phyloP scores from a whole-genome alignment of 2,113 vertebrate genomes.

The Chaenocephalus aceratus region DNA sequence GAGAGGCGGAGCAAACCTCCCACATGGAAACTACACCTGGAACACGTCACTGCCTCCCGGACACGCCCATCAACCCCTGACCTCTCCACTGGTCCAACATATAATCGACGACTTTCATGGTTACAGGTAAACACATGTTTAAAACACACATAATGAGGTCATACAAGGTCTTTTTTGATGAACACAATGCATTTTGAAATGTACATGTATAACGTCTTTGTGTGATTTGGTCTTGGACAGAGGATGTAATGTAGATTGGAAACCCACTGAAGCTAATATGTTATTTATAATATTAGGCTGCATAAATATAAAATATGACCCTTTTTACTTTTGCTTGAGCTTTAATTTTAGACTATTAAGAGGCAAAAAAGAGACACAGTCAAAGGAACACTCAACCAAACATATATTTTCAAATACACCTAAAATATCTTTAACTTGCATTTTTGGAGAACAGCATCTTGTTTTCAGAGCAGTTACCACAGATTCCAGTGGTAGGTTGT shows the following conservation, averaged over 20 bases:
- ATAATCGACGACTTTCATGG: constrained; percentile 85
- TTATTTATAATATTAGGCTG: too few relatives aligned
- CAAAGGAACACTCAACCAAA: background rate
- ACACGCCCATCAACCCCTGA: constrained; percentile 68
- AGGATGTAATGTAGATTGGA: too few relatives aligned
- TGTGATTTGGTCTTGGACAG: background rate
- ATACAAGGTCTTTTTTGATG: background rate
- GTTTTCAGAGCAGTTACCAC: background rate
- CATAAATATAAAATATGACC: too few relatives aligned
- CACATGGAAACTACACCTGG: constrained; percentile 62
- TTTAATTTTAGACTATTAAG: background rate
- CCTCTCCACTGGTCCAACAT: constrained; percentile 81
- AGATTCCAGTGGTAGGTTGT: background rate
- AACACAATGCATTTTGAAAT: background rate
- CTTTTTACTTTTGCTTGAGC: background rate
- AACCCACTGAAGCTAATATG: too few relatives aligned
- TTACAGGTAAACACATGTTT: constrained; percentile 83
- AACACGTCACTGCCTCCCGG: constrained; percentile 48
- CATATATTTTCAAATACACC: background rate
- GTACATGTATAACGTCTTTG: background rate
- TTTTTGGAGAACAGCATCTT: background rate
- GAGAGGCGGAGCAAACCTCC: constrained; percentile 78
- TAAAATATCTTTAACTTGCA: background rate
- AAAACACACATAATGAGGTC: constrained; percentile 8
- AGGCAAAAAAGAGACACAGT: background rate